A percentile compares a stretch with the other conserved stretches of the same genome.
These are phyloP conservation scores for Sebastes nivosus DNA, from an alignment of 2,797 vertebrate genomes.

Conservation along the genomic window DNA sequence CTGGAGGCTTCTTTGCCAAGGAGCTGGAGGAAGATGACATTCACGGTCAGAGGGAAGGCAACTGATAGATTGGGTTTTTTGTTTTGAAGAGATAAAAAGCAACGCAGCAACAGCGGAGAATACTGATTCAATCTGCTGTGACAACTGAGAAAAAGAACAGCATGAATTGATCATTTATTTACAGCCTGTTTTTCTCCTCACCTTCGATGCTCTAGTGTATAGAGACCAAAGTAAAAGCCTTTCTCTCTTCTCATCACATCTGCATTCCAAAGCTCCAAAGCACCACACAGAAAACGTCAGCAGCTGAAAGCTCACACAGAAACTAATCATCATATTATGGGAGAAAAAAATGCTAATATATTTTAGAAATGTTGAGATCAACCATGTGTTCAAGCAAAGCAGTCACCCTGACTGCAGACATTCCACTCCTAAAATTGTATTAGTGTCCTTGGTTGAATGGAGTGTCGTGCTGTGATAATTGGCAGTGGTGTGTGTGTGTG, in stretches of 20 bases:
- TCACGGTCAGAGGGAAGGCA: background rate
- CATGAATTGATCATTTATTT: background rate
- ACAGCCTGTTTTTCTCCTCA: background rate
- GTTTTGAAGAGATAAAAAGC: background rate
- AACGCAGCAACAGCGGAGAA: background rate
- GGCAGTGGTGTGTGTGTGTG: background rate
- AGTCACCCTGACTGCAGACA: background rate
- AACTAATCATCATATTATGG: background rate
- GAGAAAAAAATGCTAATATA: background rate
- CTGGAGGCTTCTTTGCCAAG: constrained; percentile 88
- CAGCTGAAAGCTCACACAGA: background rate
- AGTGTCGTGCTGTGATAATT: constrained; percentile 14
- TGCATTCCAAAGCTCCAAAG: background rate
- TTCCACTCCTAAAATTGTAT: background rate
- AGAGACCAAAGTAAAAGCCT: background rate
- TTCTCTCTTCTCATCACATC: background rate
- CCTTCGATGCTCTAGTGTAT: background rate
- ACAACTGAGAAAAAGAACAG: background rate
- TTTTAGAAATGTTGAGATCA: background rate
- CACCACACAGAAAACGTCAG: background rate
- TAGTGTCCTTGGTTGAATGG: background rate
- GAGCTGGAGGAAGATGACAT: constrained; percentile 78
- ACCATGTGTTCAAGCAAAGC: background rate
- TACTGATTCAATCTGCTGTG: background rate
- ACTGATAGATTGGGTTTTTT: background rate